These are phyloP conservation scores for Sympetrum striolatum DNA, from an alignment of 2,888 invertebrate genomes.

Conservation along the genomic window DNA sequence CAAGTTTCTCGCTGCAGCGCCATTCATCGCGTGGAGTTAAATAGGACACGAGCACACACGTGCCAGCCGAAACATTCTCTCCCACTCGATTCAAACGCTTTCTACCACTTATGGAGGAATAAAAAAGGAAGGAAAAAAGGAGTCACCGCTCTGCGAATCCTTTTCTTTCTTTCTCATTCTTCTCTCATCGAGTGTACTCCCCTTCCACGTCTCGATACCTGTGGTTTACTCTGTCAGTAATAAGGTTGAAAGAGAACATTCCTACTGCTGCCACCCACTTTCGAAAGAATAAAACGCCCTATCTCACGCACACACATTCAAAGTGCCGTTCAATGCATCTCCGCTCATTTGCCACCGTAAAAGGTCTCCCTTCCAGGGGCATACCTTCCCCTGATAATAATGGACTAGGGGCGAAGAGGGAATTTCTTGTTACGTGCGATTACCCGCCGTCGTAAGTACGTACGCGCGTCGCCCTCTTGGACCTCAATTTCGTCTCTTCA, in stretches of 20 bases:
- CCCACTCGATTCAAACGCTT: neutral
- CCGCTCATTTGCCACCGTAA: neutral
- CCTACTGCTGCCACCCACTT: neutral
- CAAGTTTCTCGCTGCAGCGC: neutral
- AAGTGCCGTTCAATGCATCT: neutral
- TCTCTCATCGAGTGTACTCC: neutral
- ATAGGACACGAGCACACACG: neutral
- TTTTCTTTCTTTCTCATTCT: neutral
- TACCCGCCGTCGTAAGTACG: neutral
- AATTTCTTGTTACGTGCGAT: constrained; percentile 24
- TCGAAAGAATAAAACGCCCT: neutral
- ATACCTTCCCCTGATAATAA: neutral
- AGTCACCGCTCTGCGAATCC: neutral
- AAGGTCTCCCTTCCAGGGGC: neutral
- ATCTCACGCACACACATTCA: neutral
- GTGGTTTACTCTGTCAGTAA: neutral
- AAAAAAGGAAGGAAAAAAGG: neutral
- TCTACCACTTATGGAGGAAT: neutral
- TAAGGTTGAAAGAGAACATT: neutral
- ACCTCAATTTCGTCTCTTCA: neutral
- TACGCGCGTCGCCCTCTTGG: neutral
- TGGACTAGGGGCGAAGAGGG: constrained; percentile 8
- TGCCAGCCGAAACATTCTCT: neutral
- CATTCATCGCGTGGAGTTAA: neutral
- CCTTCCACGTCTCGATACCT: neutral